Conservation (phyloP, 2,797 vertebrate genomes). For the Hirundo rustica region DNA sequence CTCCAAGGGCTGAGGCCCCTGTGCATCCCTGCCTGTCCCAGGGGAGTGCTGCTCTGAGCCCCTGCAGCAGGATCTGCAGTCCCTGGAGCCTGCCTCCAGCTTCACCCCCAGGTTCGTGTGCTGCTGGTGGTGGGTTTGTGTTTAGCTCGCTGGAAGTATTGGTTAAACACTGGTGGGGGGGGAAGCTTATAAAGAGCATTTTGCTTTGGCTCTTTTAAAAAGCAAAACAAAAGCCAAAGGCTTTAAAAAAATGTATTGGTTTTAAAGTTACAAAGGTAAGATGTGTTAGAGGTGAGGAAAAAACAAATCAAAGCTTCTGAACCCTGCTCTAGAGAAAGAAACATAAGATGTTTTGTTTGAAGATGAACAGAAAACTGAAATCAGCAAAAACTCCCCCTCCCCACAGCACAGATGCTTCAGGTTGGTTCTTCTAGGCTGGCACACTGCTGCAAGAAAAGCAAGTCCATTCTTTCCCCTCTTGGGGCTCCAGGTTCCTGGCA, state of each 20-base stretch:
- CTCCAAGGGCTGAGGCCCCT: not conserved
- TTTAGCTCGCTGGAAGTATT: not conserved
- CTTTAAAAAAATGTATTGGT: not conserved
- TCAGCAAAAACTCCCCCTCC: not conserved
- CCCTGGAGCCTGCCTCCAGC: not conserved
- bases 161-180: not conserved
- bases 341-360: slow-evolving; percentile 24
- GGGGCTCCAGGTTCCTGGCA: not conserved
- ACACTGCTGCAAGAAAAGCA: slow-evolving; percentile 4
- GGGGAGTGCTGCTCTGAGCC: not conserved
- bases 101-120: too few species aligned
- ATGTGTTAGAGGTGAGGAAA: slow-evolving; percentile 12
- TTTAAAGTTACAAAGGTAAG: not conserved
- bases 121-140: not conserved
- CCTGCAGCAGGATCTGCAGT: not conserved
- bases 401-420: not conserved
- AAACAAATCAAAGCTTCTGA: slow-evolving; percentile 39
- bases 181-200: not conserved
- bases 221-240: slow-evolving; percentile 9
- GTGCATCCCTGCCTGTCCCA: not conserved
- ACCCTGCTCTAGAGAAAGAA: slow-evolving; percentile 1
- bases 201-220: not conserved
- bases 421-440: not conserved
- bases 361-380: slow-evolving; percentile 38
- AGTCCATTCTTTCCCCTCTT: not conserved